phyloP scores from a whole-genome alignment of 2,797 vertebrate species.

The Propithecus perrieri region DNA sequence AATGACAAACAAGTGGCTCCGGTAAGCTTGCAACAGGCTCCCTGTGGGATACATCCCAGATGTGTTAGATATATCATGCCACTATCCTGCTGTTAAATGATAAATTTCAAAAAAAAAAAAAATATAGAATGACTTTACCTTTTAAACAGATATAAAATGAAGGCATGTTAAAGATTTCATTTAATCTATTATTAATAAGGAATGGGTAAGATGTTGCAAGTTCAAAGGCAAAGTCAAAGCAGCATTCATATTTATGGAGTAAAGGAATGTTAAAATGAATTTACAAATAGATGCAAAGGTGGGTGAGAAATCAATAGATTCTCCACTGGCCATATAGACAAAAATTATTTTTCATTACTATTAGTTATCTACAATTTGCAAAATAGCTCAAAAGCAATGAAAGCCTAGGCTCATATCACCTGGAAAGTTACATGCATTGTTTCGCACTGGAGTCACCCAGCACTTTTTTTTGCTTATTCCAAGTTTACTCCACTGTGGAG shows the following conservation, averaged over 20 bases:
- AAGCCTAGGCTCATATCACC: not conserved
- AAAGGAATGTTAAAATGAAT: not conserved
- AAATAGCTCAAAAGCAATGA: not conserved
- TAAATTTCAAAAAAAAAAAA: not conserved
- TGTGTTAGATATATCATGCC: not conserved
- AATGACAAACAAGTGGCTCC: not conserved
- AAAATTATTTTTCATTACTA: not conserved
- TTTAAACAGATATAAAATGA: conserved; percentile 27
- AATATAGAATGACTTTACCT: not conserved
- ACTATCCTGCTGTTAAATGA: not conserved
- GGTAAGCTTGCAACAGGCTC: not conserved
- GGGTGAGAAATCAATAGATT: not conserved
- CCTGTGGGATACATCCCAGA: not conserved
- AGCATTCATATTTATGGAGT: not conserved
- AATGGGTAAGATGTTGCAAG: not conserved
- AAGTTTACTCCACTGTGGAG: not conserved
- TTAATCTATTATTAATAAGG: conserved; percentile 51
- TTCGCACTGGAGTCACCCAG: not conserved
- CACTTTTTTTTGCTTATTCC: not conserved
- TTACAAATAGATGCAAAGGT: not conserved
- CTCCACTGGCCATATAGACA: not conserved
- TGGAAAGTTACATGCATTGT: not conserved
- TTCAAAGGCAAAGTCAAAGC: conserved; percentile 29
- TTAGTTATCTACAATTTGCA: not conserved
- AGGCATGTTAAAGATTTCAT: conserved; percentile 30